Percentiles rank a stretch among this genome's conserved stretches.
phyloP scores from a whole-genome alignment of 2,113 vertebrate species.

The Coreoperca whiteheadi region DNA sequence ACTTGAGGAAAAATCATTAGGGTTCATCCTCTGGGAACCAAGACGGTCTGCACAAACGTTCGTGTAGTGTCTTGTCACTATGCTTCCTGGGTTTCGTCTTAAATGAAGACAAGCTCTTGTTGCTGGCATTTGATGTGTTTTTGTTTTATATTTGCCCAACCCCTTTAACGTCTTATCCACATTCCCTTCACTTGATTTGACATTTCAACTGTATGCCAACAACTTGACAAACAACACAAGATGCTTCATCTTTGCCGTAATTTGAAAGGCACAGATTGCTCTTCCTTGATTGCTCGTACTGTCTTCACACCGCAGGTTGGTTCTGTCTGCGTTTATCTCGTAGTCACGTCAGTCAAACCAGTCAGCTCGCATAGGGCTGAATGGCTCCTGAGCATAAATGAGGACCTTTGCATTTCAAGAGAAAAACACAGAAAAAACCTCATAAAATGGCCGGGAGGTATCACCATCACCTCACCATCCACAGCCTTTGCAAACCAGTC shows the following conservation, averaged over 20 bases:
- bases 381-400: background rate
- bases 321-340: background rate
- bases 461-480: too few relatives aligned
- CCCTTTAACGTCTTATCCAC: background rate
- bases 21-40: background rate
- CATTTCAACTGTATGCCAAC: background rate
- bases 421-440: background rate
- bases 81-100: background rate
- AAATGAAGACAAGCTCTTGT: background rate
- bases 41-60: too few relatives aligned
- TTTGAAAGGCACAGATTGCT: background rate
- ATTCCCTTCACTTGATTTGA: background rate
- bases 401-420: background rate
- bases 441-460: too few relatives aligned
- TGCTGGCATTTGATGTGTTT: background rate
- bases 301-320: background rate
- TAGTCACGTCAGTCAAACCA: conserved; percentile 2
- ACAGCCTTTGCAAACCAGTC: background rate
- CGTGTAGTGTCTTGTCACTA: background rate
- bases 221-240: background rate
- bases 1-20: too few relatives aligned
- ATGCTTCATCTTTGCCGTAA: background rate
- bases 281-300: background rate
- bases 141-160: background rate
- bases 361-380: background rate